These are phyloP conservation scores for Carcina quercana DNA, from an alignment of 2,888 invertebrate genomes.

Conservation along the genomic window DNA sequence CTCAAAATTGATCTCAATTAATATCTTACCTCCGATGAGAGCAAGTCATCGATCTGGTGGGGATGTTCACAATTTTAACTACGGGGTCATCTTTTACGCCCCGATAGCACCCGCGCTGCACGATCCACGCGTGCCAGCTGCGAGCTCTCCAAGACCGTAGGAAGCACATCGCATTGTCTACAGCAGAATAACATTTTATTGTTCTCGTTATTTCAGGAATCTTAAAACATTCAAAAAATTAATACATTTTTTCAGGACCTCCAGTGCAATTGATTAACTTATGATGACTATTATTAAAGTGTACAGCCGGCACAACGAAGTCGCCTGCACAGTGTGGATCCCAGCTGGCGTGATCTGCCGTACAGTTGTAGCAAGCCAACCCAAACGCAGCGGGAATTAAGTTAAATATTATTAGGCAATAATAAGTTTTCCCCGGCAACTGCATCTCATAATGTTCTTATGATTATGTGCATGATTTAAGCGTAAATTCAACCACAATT, in stretches of 20 bases:
- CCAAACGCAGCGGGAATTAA: constrained; percentile 14
- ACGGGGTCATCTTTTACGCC: constrained; percentile 29
- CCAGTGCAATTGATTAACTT: constrained; percentile 46
- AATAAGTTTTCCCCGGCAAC: background rate
- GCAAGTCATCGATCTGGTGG: constrained; percentile 53
- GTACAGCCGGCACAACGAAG: constrained; percentile 27
- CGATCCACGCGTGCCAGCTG: constrained; percentile 52
- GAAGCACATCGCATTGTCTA: constrained; percentile 61
- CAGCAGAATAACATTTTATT: no score
- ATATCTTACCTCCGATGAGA: constrained; percentile 40
- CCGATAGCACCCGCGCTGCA: constrained; percentile 60
- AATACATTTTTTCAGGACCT: no score
- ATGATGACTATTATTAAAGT: constrained; percentile 36
- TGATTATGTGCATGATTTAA: background rate
- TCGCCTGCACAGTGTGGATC: constrained; percentile 40
- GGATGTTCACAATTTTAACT: constrained; percentile 31
- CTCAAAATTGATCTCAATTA: constrained; percentile 1
- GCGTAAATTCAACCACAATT: background rate
- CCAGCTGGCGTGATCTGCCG: constrained; percentile 37
- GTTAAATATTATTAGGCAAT: no score
- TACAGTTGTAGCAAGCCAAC: constrained; percentile 55
- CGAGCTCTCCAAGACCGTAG: constrained; percentile 57
- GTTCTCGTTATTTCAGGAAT: no score
- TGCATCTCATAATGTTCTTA: background rate
- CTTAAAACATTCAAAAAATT: no score